A percentile compares a stretch with the other conserved stretches of the same genome.
Evolutionary conservation across 2,797 vertebrate species (phyloP).

Genomic region (Dallia pectoralis): DNA sequence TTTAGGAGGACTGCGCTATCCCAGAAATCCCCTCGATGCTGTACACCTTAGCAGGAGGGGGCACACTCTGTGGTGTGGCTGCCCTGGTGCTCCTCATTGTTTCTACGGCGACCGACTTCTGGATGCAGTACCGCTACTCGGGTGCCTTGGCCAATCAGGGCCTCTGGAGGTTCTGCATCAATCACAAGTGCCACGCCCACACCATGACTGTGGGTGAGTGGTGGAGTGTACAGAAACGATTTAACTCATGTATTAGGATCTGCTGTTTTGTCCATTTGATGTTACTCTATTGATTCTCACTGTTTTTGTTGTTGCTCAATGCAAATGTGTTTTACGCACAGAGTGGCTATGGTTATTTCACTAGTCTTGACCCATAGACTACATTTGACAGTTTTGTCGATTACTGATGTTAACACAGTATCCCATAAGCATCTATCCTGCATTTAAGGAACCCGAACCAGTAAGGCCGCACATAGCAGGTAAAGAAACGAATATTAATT

Average conservation of each 20-base stretch:
- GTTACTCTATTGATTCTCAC: neutral
- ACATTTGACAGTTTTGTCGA: neutral
- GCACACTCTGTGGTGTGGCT: constrained; percentile 77
- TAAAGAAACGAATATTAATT: neutral
- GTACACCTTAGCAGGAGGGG: constrained; percentile 76
- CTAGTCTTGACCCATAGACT: neutral
- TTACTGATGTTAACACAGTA: too few relatives aligned
- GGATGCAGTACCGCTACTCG: constrained; percentile 82
- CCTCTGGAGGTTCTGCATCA: constrained; percentile 84
- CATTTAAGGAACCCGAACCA: too few relatives aligned
- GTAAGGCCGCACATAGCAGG: too few relatives aligned
- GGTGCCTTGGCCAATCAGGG: constrained; percentile 80
- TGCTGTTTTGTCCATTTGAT: neutral
- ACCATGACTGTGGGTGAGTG: constrained; percentile 77
- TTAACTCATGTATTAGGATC: neutral
- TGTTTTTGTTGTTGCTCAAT: neutral
- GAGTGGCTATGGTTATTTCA: neutral
- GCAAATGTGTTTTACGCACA: neutral
- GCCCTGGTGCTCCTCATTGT: constrained; percentile 81
- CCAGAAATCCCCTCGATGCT: constrained; percentile 68
- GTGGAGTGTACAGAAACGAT: too few relatives aligned
- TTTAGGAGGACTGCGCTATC: constrained; percentile 53
- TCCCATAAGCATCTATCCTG: too few relatives aligned
- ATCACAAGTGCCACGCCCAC: constrained; percentile 80
- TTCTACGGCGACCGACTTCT: constrained; percentile 82